A percentile compares a stretch with the other conserved stretches of the same genome.
Conservation (phyloP, 64 coral and sea anemone genomes). For the Actinia tenebrosa region DNA sequence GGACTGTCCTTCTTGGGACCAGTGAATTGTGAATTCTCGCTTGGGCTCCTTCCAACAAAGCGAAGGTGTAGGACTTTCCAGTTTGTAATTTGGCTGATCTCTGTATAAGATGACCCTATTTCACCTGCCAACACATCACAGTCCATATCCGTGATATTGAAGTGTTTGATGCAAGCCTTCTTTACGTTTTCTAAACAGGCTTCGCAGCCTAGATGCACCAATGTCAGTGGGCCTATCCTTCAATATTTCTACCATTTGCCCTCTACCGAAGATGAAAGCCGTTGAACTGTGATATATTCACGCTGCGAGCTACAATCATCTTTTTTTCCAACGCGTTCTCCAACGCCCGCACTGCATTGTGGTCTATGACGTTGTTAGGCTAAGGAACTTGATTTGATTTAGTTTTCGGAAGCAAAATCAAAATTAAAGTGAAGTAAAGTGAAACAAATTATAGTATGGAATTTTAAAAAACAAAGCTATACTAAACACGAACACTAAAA, state of each 20-base stretch:
- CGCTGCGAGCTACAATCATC: background rate
- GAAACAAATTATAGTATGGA: no score
- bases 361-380: no score
- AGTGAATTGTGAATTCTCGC: background rate
- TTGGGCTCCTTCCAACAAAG: conserved; percentile 35
- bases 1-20: background rate
- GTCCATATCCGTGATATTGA: conserved; percentile 32
- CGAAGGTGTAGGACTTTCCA: conserved; percentile 64
- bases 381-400: no score
- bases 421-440: no score
- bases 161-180: conserved; percentile 56
- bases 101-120: conserved; percentile 48
- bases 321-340: background rate
- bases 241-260: conserved; percentile 54
- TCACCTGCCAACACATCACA: conserved; percentile 60
- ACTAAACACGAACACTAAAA: no score
- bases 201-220: conserved; percentile 49
- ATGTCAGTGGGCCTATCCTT: conserved; percentile 36
- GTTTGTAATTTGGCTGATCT: conserved; percentile 51
- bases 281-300: conserved; percentile 54
- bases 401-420: no score
- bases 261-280: conserved; percentile 46
- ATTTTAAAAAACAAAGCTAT: no score
- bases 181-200: conserved; percentile 48
- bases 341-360: no score